These are phyloP conservation scores for Thaleichthys pacificus DNA, from an alignment of 2,797 vertebrate species.

Conservation along the genomic window DNA sequence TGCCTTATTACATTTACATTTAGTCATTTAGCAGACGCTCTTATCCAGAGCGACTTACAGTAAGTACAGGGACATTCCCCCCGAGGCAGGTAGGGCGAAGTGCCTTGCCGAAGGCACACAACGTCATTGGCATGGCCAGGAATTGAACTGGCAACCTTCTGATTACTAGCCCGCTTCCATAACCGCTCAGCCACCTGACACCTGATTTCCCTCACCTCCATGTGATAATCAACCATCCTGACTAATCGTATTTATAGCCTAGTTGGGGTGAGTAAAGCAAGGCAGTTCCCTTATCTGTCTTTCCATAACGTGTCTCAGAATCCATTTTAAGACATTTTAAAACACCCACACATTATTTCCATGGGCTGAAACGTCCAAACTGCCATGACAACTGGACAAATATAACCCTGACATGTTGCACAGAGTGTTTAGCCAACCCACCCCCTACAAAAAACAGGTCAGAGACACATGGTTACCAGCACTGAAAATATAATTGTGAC, in stretches of 20 bases:
- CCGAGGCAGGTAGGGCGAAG: too few species aligned
- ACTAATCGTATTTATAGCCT: too few species aligned
- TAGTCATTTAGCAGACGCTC: too few species aligned
- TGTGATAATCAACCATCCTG: background rate
- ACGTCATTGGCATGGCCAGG: too few species aligned
- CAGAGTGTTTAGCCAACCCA: background rate
- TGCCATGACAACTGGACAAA: background rate
- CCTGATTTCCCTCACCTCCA: background rate
- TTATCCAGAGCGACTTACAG: too few species aligned
- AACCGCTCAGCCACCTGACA: too few species aligned
- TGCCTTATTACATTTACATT: too few species aligned
- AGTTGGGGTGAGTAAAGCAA: background rate
- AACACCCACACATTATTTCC: background rate
- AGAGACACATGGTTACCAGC: slow-evolving; percentile 3
- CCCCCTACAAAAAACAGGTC: background rate
- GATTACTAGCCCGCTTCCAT: too few species aligned
- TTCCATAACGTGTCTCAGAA: background rate
- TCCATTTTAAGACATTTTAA: background rate
- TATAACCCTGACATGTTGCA: background rate
- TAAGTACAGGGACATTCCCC: too few species aligned
- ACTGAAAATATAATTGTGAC: slow-evolving; percentile 6
- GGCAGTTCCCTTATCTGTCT: slow-evolving; percentile 8
- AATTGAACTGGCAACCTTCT: too few species aligned
- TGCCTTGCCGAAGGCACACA: too few species aligned
- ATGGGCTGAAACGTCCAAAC: background rate